A percentile compares a stretch with the other conserved stretches of the same genome.
Conservation (phyloP, 2,888 invertebrate genomes). For the Catocala nupta region DNA sequence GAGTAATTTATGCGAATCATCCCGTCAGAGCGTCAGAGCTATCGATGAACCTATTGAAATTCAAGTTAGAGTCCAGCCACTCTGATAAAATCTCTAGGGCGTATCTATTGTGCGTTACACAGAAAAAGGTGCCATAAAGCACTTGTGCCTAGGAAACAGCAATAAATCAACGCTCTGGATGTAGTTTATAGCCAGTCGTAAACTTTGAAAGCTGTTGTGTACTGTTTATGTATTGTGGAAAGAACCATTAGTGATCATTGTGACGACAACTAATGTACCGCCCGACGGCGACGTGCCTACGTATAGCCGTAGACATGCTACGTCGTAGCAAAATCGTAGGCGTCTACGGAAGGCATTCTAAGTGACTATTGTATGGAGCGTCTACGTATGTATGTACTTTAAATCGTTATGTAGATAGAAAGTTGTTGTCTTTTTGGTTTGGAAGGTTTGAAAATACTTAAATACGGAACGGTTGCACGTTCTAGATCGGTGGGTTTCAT, state of each 20-base stretch:
- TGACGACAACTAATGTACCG: slow-evolving; percentile 28
- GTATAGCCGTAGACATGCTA: slow-evolving; percentile 37
- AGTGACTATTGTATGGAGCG: slow-evolving; percentile 4
- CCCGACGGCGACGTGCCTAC: slow-evolving; percentile 17
- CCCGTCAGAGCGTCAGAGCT: slow-evolving; percentile 16
- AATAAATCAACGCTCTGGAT: slow-evolving; percentile 55
- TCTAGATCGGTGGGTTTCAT: background rate
- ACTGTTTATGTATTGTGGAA: slow-evolving; percentile 50
- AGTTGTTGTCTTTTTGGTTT: background rate
- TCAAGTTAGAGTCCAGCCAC: slow-evolving; percentile 20
- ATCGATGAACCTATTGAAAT: slow-evolving; percentile 29
- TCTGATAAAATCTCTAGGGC: slow-evolving; percentile 36
- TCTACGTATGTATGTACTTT: background rate
- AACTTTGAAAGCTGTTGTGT: slow-evolving; percentile 57
- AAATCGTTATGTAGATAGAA: background rate
- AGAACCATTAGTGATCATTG: slow-evolving; percentile 51
- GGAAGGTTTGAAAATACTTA: background rate
- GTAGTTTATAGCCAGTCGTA: slow-evolving; percentile 59
- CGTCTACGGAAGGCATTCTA: slow-evolving; percentile 21
- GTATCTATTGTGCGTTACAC: slow-evolving; percentile 27
- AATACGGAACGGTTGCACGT: background rate
- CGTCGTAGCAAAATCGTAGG: slow-evolving; percentile 33
- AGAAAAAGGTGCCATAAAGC: slow-evolving; percentile 46
- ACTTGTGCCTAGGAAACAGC: slow-evolving; percentile 45
- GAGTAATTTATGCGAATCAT: slow-evolving; percentile 42